Evolutionary conservation across 1,140 invertebrate species (phyloP).

Genomic region (Battus philenor): DNA sequence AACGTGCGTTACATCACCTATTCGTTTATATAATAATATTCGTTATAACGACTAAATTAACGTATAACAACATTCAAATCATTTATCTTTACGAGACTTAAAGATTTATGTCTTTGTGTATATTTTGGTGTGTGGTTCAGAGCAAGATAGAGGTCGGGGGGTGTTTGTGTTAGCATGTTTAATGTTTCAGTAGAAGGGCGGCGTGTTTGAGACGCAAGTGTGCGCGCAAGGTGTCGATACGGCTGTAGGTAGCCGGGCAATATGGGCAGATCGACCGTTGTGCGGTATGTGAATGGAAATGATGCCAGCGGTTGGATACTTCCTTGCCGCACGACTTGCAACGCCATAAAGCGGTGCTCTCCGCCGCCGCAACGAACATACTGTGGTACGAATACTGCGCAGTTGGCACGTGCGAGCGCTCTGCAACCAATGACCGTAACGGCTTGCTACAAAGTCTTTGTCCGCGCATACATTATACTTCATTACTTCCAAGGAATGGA

Average conservation of each 20-base stretch:
- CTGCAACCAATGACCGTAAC: slow-evolving; percentile 41
- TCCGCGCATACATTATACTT: slow-evolving; percentile 1
- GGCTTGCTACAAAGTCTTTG: slow-evolving; percentile 15
- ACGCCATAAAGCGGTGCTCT: slow-evolving; percentile 82
- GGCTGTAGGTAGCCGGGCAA: slow-evolving; percentile 89
- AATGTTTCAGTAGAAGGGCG: slow-evolving; percentile 76
- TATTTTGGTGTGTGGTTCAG: slow-evolving; percentile 14
- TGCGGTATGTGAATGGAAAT: slow-evolving; percentile 88
- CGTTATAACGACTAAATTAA: slow-evolving; percentile 38
- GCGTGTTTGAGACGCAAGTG: slow-evolving; percentile 86
- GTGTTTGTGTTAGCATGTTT: slow-evolving; percentile 24
- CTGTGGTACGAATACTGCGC: slow-evolving; percentile 84
- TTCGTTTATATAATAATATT: slow-evolving; percentile 46
- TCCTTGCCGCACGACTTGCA: slow-evolving; percentile 89
- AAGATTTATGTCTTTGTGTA: background rate
- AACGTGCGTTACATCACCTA: slow-evolving; percentile 57
- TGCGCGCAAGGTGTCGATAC: slow-evolving; percentile 87
- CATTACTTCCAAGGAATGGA: slow-evolving; percentile 5
- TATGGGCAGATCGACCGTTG: slow-evolving; percentile 88
- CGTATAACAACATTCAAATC: slow-evolving; percentile 17
- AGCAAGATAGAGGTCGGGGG: slow-evolving; percentile 40
- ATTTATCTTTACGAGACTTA: slow-evolving; percentile 8
- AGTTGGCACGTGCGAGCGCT: slow-evolving; percentile 40
- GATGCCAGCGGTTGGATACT: slow-evolving; percentile 91
- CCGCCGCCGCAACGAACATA: slow-evolving; percentile 84